These are phyloP conservation scores for Motacilla tschutschensis DNA, from an alignment of 2,113 vertebrate species.

Conservation along the genomic window DNA sequence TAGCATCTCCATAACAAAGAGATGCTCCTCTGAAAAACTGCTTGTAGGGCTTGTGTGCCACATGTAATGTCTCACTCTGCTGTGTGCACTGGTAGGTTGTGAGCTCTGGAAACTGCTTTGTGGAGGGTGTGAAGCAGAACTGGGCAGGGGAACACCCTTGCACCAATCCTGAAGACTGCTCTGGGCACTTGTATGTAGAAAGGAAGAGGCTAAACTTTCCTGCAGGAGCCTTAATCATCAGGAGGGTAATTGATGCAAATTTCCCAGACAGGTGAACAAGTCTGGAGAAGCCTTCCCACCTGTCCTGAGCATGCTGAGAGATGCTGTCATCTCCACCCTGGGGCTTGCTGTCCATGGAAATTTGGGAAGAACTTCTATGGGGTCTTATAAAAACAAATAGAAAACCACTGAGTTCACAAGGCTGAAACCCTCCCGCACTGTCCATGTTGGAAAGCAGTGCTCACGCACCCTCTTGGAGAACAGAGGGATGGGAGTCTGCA, in stretches of 20 bases:
- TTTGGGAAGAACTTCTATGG: not conserved
- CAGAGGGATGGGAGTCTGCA: not conserved
- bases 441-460: not conserved
- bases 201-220: not conserved
- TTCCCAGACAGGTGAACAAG: not conserved
- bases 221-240: not conserved
- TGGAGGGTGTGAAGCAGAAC: not conserved
- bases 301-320: fast-evolving
- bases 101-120: not conserved
- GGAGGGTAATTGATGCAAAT: not conserved
- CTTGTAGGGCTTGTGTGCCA: not conserved
- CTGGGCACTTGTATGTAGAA: fast-evolving
- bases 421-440: not conserved
- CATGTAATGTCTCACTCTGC: not conserved
- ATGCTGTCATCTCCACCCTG: not conserved
- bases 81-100: not conserved
- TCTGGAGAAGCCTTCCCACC: not conserved
- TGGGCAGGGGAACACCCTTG: not conserved
- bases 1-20: not conserved
- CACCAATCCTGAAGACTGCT: not conserved
- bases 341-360: not conserved
- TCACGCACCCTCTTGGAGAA: not conserved
- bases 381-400: not conserved
- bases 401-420: not conserved
- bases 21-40: not conserved